Base-by-base conservation (phyloP, 1,140 invertebrate species). In the Eufriesea mexicana region DNA sequence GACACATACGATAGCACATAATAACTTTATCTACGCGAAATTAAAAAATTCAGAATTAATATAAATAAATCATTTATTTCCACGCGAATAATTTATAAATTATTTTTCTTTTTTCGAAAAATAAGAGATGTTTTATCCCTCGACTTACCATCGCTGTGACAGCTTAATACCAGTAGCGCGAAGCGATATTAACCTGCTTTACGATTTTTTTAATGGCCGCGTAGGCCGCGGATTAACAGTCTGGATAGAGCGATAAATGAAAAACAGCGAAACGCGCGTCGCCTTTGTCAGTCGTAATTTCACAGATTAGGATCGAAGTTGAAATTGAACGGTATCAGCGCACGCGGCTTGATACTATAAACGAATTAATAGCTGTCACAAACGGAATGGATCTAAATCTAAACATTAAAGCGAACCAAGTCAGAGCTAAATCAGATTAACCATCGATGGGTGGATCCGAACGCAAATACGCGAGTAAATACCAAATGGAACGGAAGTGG, bases 241-340 rank as follows among this genome's bases (percentile, higher is more conserved):
- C 47, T 2, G 20, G 5, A 2, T 23, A 14, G 20, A 23, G 9
- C 23, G 23, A 67, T 67, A 67, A 67, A 67, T 67, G 64, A n/a
- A 67, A 45, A 67, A 67, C 64, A 67, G n/a, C n/a, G 23, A 67
- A 67, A 45, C n/a, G 64, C 1, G 5, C 64, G 64, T 45, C 35
- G 64, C 23, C 64, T n/a, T 45, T 67, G 35, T 42, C 64, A 14
- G 42, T 67, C 64, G 64, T 67, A 67, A 67, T 67, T 67, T 47
- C n/a, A n/a, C 64, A 47, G 35, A 67, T 67, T 67, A 67, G 45
- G 45, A n/a, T 67, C 12, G 20, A 47, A 57, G 18, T n/a, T 57
- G 20, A n/a, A 57, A 47, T 67, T 67, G 42, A 47, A 67, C 47
- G 14, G 35, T 42, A 35, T 66, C 62, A 20, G 20, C 62, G 35